A percentile compares a stretch with the other conserved stretches of the same genome.
Evolutionary conservation across 2,113 vertebrate genomes (phyloP).

Genomic region (Typhlomys cinereus): DNA sequence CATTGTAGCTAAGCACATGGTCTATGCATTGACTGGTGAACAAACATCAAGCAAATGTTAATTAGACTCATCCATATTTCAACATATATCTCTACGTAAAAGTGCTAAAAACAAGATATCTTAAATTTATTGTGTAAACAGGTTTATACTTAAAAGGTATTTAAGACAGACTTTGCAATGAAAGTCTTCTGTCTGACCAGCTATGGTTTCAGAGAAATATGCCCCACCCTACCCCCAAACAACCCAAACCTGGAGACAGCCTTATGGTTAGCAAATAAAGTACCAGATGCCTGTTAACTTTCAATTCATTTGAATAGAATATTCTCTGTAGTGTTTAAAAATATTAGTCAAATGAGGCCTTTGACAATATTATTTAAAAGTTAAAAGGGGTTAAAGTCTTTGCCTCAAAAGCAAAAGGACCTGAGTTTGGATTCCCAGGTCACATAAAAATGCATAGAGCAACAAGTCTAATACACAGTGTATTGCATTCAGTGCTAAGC

Average conservation of each 20-base stretch:
- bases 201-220: not conserved
- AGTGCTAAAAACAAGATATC: not conserved
- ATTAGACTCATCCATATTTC: not conserved
- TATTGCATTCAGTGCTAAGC: too few relatives aligned
- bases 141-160: not conserved
- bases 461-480: too few relatives aligned
- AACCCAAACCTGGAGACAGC: not conserved
- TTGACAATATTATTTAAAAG: too few relatives aligned
- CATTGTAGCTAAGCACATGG: not conserved
- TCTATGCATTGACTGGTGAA: not conserved
- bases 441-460: too few relatives aligned
- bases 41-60: not conserved
- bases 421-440: too few relatives aligned
- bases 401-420: too few relatives aligned
- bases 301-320: not conserved
- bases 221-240: too few relatives aligned
- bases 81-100: not conserved
- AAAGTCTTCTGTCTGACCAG: not conserved
- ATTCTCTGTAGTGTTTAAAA: too few relatives aligned
- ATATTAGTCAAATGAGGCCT: too few relatives aligned
- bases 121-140: not conserved
- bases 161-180: not conserved
- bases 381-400: too few relatives aligned
- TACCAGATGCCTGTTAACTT: not conserved
- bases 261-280: not conserved